Conservation (phyloP, 2,797 vertebrate species). For the Linurgus olivaceus region DNA sequence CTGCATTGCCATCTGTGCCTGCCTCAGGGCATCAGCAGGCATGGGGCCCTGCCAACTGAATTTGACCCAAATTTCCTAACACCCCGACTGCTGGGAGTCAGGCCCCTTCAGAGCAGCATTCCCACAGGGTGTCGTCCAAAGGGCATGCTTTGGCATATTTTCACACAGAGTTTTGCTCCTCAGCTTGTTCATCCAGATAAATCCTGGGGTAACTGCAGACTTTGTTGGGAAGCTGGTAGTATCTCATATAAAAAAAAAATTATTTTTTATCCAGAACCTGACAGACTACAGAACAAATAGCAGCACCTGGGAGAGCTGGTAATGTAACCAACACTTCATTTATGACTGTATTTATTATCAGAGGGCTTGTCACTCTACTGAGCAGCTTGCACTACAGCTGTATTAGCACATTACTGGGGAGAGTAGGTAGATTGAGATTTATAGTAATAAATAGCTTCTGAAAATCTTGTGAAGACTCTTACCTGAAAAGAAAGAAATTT, state of each 20-base stretch:
- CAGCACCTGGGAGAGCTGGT: neutral
- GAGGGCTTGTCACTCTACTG: neutral
- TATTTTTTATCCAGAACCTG: neutral
- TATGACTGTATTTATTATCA: neutral
- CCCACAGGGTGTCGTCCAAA: accelerated
- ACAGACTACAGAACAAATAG: neutral
- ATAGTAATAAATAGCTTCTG: neutral
- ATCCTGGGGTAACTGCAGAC: neutral
- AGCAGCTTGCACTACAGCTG: neutral
- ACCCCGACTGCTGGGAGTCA: neutral
- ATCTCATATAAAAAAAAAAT: neutral
- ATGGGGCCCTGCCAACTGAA: neutral
- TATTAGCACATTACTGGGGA: neutral
- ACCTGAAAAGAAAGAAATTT: neutral
- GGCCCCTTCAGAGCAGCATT: neutral
- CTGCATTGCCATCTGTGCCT: neutral
- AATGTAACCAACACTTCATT: neutral
- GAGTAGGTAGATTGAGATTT: neutral
- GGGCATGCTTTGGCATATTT: neutral
- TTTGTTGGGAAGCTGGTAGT: neutral
- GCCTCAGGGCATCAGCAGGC: neutral
- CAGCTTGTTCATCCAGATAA: neutral
- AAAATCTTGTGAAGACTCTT: neutral
- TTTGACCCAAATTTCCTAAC: neutral
- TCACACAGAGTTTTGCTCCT: neutral